These are phyloP conservation scores for Myotis lucifugus DNA, from an alignment of 2,113 vertebrate species.

Conservation along the genomic window DNA sequence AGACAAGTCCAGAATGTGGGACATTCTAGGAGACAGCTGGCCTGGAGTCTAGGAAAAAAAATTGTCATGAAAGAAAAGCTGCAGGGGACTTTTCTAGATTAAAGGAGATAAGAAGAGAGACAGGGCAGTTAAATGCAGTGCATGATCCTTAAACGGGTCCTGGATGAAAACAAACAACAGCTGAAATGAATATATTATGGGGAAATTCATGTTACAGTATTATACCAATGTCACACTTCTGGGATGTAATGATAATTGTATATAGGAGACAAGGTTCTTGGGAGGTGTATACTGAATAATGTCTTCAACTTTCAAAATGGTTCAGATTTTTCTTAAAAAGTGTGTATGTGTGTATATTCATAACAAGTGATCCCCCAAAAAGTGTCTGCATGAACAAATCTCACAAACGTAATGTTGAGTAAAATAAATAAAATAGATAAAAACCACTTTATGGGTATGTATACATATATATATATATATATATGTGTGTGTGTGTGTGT, in stretches of 20 bases:
- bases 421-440: background rate
- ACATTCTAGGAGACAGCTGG: background rate
- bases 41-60: background rate
- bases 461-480: no score
- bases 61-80: background rate
- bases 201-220: background rate
- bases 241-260: background rate
- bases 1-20: background rate
- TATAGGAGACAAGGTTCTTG: background rate
- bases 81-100: background rate
- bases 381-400: background rate
- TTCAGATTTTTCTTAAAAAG: background rate
- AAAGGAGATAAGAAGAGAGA: background rate
- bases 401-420: background rate
- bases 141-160: background rate
- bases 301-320: background rate
- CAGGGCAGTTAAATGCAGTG: background rate
- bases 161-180: background rate
- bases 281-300: background rate
- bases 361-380: background rate
- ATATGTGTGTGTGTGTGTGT: no score
- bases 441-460: background rate
- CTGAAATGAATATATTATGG: background rate
- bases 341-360: background rate
- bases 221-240: background rate